A percentile compares a stretch with the other conserved stretches of the same genome.
Conservation (phyloP, 2,888 invertebrate species). For the Zaprionus obscuricornis region DNA sequence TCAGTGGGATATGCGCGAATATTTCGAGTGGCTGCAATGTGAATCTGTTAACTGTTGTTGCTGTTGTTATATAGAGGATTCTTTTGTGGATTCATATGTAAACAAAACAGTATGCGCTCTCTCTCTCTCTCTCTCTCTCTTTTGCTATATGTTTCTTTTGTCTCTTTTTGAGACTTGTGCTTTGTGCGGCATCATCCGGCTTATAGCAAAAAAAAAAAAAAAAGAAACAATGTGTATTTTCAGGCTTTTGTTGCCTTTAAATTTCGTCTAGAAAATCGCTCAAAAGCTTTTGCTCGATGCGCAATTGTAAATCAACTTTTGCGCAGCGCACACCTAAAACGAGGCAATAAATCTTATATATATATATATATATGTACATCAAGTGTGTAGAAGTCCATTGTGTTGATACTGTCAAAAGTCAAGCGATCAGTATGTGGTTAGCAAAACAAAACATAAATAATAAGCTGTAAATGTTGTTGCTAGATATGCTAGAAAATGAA, state of each 20-base stretch:
- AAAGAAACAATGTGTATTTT: no score
- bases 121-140: no score
- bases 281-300: conserved; percentile 25
- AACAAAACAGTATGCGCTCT: no score
- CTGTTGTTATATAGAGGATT: conserved; percentile 18
- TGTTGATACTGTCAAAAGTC: conserved; percentile 41
- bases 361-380: conserved; percentile 1
- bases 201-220: not conserved
- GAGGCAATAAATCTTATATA: conserved; percentile 48
- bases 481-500: no score
- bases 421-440: conserved; percentile 27
- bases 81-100: conserved; percentile 36
- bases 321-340: conserved; percentile 11
- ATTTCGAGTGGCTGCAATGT: conserved; percentile 23
- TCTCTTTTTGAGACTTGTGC: conserved; percentile 1
- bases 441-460: conserved; percentile 53
- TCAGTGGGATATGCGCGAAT: conserved; percentile 21
- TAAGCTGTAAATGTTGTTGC: conserved; percentile 1
- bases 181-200: not conserved
- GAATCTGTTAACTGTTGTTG: not conserved
- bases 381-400: conserved; percentile 10
- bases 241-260: conserved; percentile 20
- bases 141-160: conserved; percentile 3
- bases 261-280: conserved; percentile 17
- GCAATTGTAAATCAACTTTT: conserved; percentile 47